Conservation (phyloP, 2,888 invertebrate species). For the Drosophila anomalata region DNA sequence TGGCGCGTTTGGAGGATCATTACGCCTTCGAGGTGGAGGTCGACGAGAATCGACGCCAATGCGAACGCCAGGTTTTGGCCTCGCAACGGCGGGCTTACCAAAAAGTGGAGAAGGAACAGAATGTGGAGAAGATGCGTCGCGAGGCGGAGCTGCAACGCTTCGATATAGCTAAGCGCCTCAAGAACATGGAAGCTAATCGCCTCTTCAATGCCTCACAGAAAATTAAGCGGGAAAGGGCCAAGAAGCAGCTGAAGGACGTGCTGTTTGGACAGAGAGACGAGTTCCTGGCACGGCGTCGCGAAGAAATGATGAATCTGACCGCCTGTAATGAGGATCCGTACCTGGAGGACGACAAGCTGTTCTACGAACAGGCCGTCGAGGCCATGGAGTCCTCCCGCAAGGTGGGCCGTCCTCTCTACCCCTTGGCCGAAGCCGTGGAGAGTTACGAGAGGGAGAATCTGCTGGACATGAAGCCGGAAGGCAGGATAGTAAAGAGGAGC, state of each 20-base stretch:
- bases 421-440: slow-evolving; percentile 75
- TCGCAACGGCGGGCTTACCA: slow-evolving; percentile 57
- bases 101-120: slow-evolving; percentile 23
- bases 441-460: slow-evolving; percentile 72
- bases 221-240: background rate
- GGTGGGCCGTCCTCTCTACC: slow-evolving; percentile 79
- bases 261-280: slow-evolving; percentile 48
- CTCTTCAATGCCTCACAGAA: slow-evolving; percentile 13
- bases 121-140: slow-evolving; percentile 6
- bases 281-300: slow-evolving; percentile 28
- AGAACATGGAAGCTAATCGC: slow-evolving; percentile 46
- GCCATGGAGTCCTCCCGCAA: slow-evolving; percentile 74
- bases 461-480: slow-evolving; percentile 42
- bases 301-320: slow-evolving; percentile 43
- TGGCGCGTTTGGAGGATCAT: slow-evolving; percentile 3
- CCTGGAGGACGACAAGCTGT: slow-evolving; percentile 76
- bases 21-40: slow-evolving; percentile 7
- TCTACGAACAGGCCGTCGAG: slow-evolving; percentile 77
- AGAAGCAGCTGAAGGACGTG: slow-evolving; percentile 12
- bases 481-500: slow-evolving; percentile 36
- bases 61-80: slow-evolving; percentile 16
- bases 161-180: slow-evolving; percentile 52
- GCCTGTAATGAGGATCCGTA: slow-evolving; percentile 52
- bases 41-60: slow-evolving; percentile 47
- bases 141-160: slow-evolving; percentile 53